Base-by-base conservation (phyloP, 2,113 vertebrate genomes). In the Heterotis niloticus region DNA sequence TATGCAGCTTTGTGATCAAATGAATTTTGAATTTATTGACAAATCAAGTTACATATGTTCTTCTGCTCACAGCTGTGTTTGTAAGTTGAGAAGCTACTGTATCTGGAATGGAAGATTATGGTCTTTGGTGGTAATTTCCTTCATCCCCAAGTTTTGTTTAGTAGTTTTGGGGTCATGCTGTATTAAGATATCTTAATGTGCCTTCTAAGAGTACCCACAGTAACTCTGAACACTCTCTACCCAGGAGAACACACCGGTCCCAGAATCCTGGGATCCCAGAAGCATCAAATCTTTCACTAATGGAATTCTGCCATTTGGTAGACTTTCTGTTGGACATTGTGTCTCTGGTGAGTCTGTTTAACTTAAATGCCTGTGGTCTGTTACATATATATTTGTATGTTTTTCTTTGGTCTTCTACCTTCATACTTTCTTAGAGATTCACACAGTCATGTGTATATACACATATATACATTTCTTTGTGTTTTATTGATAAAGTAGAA, bases 251-350 rank as follows among this genome's bases (percentile, higher is more conserved):
- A 16, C 82, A 93, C 79, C 94, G 91, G 78, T 89, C 89, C 84
- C 88, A 89, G 10, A 87, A 87, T 78, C 88, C 89, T 88, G 89
- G 91, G 83, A 89, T 84, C 78, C 88, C 80, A 79, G 91, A 94
- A 29, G 87, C 91, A 4, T 88, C 93, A 82, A 94, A 94, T 29
- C 93, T 95, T 73, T 94, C 94, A 26, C 90, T 99, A 86, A 93
- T 93, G 85, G 97, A 94, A 90, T 98, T 99, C 91, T 98, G 97
- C 91, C 93, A 96, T 81, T 91, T 99, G 83, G 95, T 98, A 68
- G 96, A 99, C 92, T 99, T 99, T 91, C 94, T 99, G 76, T 90
- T 99, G 93, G 98, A 99, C 90, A 97, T 99, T 79, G 97, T 99
- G 84, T 99, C 98, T 87, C 93, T 99, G 96, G 98, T 99, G 94